These are phyloP conservation scores for Macropis europaea DNA, from an alignment of 2,888 invertebrate species.

Conservation along the genomic window DNA sequence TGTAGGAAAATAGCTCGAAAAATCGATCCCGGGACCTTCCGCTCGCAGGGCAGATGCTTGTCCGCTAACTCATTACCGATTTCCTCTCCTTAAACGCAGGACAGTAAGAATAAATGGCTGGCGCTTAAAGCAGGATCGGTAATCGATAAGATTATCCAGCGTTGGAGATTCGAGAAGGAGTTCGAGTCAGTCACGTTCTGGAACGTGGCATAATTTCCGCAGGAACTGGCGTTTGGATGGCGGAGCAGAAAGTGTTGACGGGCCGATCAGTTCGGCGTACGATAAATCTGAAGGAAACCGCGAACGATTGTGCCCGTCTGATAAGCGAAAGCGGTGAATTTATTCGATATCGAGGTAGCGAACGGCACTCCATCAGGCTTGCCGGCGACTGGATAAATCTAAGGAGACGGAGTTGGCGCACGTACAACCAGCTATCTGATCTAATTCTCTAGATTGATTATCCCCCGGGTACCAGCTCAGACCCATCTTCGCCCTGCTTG, in stretches of 20 bases:
- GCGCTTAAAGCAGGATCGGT: too few species aligned
- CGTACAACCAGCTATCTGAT: slow-evolving; percentile 59
- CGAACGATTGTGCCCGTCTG: slow-evolving; percentile 17
- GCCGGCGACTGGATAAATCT: slow-evolving; percentile 52
- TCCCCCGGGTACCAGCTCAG: slow-evolving; percentile 49
- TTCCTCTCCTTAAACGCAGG: too few species aligned
- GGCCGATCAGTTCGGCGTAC: neutral
- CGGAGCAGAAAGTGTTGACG: neutral
- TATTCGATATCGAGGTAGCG: slow-evolving; percentile 38
- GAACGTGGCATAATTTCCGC: neutral
- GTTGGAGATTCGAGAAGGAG: too few species aligned
- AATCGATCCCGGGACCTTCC: too few species aligned
- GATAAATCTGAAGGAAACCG: slow-evolving; percentile 13
- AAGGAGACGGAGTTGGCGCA: slow-evolving; percentile 54
- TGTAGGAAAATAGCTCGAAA: too few species aligned
- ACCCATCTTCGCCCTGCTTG: slow-evolving; percentile 56
- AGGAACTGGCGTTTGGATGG: neutral
- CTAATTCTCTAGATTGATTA: slow-evolving; percentile 65
- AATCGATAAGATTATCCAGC: too few species aligned
- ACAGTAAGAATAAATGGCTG: too few species aligned
- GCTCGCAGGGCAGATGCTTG: too few species aligned
- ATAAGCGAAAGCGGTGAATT: slow-evolving; percentile 43
- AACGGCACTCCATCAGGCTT: slow-evolving; percentile 44
- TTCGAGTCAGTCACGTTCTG: too few species aligned
- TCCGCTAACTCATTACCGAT: too few species aligned